Percentiles rank a stretch among this genome's conserved stretches.
phyloP scores from a whole-genome alignment of 2,113 vertebrate species.

The Girardinichthys multiradiatus region DNA sequence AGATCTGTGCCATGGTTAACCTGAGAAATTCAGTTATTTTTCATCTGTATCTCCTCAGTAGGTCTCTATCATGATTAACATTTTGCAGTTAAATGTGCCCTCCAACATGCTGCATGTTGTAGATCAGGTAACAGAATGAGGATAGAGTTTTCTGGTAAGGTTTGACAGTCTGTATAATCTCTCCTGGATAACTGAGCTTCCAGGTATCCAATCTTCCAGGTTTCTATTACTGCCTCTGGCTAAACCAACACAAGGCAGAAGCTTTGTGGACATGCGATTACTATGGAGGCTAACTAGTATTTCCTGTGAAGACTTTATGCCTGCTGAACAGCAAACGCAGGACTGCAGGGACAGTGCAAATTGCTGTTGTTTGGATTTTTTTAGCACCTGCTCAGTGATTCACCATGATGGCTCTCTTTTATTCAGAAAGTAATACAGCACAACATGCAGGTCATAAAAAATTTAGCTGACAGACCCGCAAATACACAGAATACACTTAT shows the following conservation, averaged over 20 bases:
- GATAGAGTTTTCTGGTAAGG: neutral
- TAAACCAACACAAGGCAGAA: conserved; percentile 21
- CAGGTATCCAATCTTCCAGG: conserved; percentile 35
- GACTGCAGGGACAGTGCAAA: conserved; percentile 1
- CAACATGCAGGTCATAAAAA: conserved; percentile 10
- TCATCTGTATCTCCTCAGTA: too few species aligned
- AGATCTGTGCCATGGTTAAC: too few species aligned
- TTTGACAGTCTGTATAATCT: conserved; percentile 41
- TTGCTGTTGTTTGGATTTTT: conserved; percentile 35
- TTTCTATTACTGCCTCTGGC: conserved; percentile 45
- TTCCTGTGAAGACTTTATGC: conserved; percentile 57
- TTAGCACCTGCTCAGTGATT: conserved; percentile 13
- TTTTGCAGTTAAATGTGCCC: too few species aligned
- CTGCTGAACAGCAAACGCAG: conserved; percentile 4
- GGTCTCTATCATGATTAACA: too few species aligned
- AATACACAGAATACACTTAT: too few species aligned
- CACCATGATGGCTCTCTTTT: neutral
- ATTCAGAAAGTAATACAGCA: neutral
- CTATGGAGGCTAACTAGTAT: conserved; percentile 20
- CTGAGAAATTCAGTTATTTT: too few species aligned
- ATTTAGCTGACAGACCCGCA: too few species aligned
- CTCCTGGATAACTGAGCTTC: conserved; percentile 39
- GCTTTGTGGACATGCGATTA: conserved; percentile 16
- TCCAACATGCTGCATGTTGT: too few species aligned
- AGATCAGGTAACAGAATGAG: too few species aligned